These are phyloP conservation scores for Mythimna albipuncta DNA, from an alignment of 2,888 invertebrate species.

Conservation along the genomic window DNA sequence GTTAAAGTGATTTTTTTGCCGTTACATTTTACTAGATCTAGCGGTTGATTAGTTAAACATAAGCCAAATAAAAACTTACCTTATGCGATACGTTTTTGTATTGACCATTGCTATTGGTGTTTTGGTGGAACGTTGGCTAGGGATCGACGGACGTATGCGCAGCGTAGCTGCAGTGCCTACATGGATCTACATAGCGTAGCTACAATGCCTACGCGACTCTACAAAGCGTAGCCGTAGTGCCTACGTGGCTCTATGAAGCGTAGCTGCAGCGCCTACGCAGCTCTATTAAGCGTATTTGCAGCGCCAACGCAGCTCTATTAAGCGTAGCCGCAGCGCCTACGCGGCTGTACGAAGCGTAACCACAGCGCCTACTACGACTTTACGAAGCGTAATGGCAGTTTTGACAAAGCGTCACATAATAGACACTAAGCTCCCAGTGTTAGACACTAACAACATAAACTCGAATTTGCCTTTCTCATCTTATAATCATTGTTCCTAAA, in stretches of 20 bases:
- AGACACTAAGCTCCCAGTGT: neutral
- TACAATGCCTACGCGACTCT: neutral
- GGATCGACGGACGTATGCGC: neutral
- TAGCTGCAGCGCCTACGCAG: neutral
- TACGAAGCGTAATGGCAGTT: neutral
- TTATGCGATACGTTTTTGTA: neutral
- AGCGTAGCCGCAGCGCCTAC: neutral
- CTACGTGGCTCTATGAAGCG: conserved; percentile 3
- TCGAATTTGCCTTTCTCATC: neutral
- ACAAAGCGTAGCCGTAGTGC: neutral
- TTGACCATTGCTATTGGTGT: neutral
- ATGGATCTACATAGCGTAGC: neutral
- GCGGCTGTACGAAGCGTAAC: neutral
- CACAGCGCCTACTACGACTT: neutral
- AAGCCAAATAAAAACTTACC: neutral
- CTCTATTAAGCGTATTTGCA: neutral
- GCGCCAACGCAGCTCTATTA: no score
- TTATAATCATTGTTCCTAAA: no score
- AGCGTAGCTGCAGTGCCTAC: neutral
- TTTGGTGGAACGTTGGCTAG: neutral
- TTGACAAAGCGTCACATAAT: no score
- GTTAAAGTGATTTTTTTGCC: no score
- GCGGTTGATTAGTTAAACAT: no score
- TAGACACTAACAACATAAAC: neutral
- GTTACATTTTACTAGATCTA: no score